Evolutionary conservation across 1,140 invertebrate genomes (phyloP), one percentile per base, ranked within the genome.

Genomic region (Doryteuthis pealeii): DNA sequence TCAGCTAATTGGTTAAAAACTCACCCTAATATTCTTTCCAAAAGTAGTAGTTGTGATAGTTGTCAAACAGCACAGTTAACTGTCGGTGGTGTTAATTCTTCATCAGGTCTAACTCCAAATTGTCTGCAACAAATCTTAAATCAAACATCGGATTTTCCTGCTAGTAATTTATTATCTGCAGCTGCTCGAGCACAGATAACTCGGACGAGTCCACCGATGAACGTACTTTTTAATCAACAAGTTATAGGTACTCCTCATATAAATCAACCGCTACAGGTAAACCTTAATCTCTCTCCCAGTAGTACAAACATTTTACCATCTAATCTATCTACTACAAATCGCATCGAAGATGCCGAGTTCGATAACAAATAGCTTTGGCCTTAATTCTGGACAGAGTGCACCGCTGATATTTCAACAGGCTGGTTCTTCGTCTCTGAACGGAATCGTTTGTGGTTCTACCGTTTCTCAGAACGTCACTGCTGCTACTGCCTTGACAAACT

Each of bases 81-180:
- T 28, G 18, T 68, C 22, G 31, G 10, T 68, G 31, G 22, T 22
- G 30, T 30, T 32, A 68, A 33, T 68, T 68, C 66, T 68, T 18
- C 32, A 32, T 22, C n/a, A 68, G 30, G 32, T 33, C 18, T 68
- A 28, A 30, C 30, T 30, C 10, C 66, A 18, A 68, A 33, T 32
- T 68, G 30, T 30, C 12, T 80, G 58, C 77, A 80, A 58, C 77
- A 79, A 66, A 69, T 80, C 33, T 54, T 77, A n/a, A 72, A 65
- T 45, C 75, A 74, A 45, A 75, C 86, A 84, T 58, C 79, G 72
- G 77, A 84, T 43, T 84, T 84, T 72, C 84, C 84, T 31, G 84
- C 84, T 28, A 86, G 84, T 71, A 82, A 76, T 73, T 72, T 86
- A 28, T 72, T 85, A 40, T 81, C 84, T 5, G 82, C 83, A 5